Evolutionary conservation across 2,797 vertebrate genomes (phyloP).

Genomic region (Chelon auratus): DNA sequence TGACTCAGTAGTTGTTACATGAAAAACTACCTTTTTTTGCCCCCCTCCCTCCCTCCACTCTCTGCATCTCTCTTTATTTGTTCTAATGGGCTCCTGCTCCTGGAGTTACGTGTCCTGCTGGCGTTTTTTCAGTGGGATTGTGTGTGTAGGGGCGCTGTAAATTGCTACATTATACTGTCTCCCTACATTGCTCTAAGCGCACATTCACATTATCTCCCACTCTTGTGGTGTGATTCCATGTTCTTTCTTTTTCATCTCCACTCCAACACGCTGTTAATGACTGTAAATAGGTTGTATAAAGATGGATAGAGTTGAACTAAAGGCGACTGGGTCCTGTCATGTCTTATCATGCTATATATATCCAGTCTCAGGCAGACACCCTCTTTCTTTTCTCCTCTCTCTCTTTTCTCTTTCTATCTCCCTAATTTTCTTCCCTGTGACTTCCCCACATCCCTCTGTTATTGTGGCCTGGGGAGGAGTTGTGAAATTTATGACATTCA

Average conservation of each 20-base stretch:
- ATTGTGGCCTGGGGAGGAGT: constrained; percentile 60
- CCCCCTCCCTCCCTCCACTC: constrained; percentile 11
- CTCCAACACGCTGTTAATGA: constrained; percentile 11
- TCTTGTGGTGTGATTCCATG: constrained; percentile 38
- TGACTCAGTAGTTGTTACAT: constrained; percentile 59
- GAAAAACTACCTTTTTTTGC: constrained; percentile 60
- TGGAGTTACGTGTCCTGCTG: constrained; percentile 49
- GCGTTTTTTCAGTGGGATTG: constrained; percentile 36
- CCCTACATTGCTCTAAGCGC: constrained; percentile 40
- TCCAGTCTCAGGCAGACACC: constrained; percentile 25
- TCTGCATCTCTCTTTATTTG: constrained; percentile 53
- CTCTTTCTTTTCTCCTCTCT: constrained; percentile 11
- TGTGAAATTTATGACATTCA: constrained; percentile 70
- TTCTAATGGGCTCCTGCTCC: constrained; percentile 65
- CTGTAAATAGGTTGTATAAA: constrained; percentile 26
- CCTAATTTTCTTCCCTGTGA: constrained; percentile 5
- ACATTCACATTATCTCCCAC: constrained; percentile 36
- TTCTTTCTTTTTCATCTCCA: constrained; percentile 46
- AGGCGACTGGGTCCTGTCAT: constrained; percentile 25
- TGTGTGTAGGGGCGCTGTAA: constrained; percentile 30
- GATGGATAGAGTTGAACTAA: constrained; percentile 28
- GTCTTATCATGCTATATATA: constrained; percentile 32
- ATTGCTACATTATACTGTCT: constrained; percentile 35
- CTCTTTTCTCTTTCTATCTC: constrained; percentile 26
- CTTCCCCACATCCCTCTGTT: constrained; percentile 43